These are phyloP conservation scores for Cephonodes hylas DNA, from an alignment of 2,888 invertebrate species.

Conservation along the genomic window DNA sequence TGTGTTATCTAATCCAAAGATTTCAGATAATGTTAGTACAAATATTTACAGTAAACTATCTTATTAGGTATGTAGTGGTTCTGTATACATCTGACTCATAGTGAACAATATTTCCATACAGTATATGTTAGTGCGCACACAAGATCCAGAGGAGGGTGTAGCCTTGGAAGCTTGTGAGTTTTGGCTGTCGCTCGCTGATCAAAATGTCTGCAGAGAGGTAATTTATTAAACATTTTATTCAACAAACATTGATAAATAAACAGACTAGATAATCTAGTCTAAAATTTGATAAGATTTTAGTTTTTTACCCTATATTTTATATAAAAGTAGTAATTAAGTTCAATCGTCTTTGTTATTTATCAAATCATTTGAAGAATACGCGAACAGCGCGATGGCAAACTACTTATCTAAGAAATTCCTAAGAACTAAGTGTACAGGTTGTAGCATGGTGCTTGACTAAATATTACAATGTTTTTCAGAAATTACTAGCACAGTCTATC, in stretches of 20 bases:
- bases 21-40: too few species aligned
- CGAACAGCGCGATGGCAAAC: too few species aligned
- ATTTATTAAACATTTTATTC: slow-evolving; percentile 9
- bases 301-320: too few species aligned
- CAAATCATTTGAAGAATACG: neutral
- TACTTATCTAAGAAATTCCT: too few species aligned
- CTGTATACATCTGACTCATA: neutral
- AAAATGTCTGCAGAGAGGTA: slow-evolving; percentile 93
- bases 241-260: neutral
- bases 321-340: neutral
- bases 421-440: too few species aligned
- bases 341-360: neutral
- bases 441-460: too few species aligned
- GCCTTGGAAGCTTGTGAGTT: slow-evolving; percentile 99
- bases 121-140: slow-evolving; percentile 98
- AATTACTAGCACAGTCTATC: too few species aligned
- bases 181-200: slow-evolving; percentile 98
- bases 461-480: too few species aligned
- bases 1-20: too few species aligned
- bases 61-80: neutral
- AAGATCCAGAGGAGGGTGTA: slow-evolving; percentile 95
- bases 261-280: too few species aligned
- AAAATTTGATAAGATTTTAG: neutral
- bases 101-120: slow-evolving; percentile 41
- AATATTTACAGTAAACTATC: neutral